Base-by-base conservation (phyloP, 2,113 vertebrate species). In the Laterallus jamaicensis region DNA sequence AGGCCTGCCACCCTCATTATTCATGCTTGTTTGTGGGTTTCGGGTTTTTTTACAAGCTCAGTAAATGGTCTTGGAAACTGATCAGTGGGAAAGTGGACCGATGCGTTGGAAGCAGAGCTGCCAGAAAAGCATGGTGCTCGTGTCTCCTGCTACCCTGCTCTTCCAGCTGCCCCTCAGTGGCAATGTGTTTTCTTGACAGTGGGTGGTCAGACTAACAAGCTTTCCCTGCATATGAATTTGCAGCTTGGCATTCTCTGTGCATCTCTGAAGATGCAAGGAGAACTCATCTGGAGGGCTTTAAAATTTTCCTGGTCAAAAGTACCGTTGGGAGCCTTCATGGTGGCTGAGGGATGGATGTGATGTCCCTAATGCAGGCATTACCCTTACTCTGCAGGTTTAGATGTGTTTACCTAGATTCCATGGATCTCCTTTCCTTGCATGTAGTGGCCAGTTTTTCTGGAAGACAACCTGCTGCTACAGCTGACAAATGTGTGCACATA, bases 241-340 rank as follows among this genome's bases (percentile, higher is more conserved):
- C 37, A 68, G 44, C 25, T 80, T 37, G 21, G 39, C n/a, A 32
- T 49, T 14, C 22, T 74, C 37, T 59, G 9, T 49, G 50, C 25
- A 42, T 70, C 37, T 52, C 4, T 21, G 21, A 80, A 81, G 35
- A 58, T 3, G 4, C 25, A 42, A 63, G 58, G 44, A 47, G 35
- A 81, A 17, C 26, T 77, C 50, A 44, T 73, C 49, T 64, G 40
- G 25, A 26, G 49, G 39, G 28, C n/a, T 86, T 73, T 21, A 20
- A 44, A 44, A 64, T 12, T 54, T 37, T 64, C 44, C 24, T 44
- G 20, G n/a, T 75, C 56, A 37, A 55, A 75, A 70, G 52, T 35
- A 44, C 52, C 0, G 0, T 26, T 31, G 40, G 37, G 63, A 86
- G 25, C 37, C 54, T 67, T 80, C 31, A 31, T 26, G 1, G 0